Conservation (phyloP, 2,888 invertebrate species). For the Cyaniris semiargus region DNA sequence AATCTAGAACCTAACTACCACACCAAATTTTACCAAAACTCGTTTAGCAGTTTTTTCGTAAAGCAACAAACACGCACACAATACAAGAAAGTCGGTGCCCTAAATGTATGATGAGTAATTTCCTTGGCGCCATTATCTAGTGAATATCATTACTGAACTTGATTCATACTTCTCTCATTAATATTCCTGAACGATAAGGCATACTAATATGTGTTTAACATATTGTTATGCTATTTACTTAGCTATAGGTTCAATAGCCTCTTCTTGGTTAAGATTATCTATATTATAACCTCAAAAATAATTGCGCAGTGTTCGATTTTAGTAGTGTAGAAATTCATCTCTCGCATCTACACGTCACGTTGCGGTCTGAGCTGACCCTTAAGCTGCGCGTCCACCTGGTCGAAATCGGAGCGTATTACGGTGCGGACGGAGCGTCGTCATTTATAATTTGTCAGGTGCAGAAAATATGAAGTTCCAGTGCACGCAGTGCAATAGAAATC, state of each 20-base stretch:
- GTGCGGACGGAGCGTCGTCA: too few relatives aligned
- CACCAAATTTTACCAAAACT: not conserved
- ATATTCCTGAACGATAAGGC: slow-evolving; percentile 8
- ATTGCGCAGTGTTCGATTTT: not conserved
- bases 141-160: slow-evolving; percentile 20
- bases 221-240: not conserved
- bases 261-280: not conserved
- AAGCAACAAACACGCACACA: not conserved
- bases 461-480: too few relatives aligned
- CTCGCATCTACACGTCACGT: too few relatives aligned
- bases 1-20: not conserved
- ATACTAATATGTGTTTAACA: slow-evolving; percentile 6
- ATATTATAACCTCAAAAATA: not conserved
- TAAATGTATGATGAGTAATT: slow-evolving; percentile 21
- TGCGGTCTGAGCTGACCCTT: too few relatives aligned
- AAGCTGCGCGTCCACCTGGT: too few relatives aligned
- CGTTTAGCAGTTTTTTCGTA: not conserved
- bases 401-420: too few relatives aligned
- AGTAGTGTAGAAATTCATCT: too few relatives aligned
- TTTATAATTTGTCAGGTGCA: too few relatives aligned
- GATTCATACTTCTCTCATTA: slow-evolving; percentile 28
- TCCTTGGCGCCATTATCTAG: slow-evolving; percentile 24
- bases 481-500: too few relatives aligned
- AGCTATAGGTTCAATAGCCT: not conserved
- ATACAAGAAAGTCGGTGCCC: not conserved